These are phyloP conservation scores for Onychorhynchus coronatus DNA, from an alignment of 2,113 vertebrate genomes.

Conservation along the genomic window DNA sequence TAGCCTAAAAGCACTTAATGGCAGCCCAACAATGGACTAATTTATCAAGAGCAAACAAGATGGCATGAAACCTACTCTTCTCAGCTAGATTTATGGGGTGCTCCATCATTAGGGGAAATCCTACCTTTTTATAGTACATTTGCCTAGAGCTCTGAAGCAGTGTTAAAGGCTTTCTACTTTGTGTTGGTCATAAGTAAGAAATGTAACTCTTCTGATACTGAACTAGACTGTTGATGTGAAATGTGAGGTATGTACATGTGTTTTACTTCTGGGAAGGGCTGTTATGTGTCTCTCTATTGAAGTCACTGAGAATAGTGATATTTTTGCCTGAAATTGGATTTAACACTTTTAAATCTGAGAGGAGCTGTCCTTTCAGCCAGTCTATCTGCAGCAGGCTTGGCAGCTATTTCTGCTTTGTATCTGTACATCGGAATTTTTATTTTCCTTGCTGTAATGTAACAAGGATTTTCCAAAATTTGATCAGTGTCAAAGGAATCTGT, in stretches of 20 bases:
- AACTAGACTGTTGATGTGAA: not conserved
- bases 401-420: not conserved
- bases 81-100: not conserved
- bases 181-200: not conserved
- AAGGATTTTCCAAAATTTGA: not conserved
- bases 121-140: not conserved
- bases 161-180: not conserved
- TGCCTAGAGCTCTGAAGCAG: not conserved
- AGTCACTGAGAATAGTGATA: not conserved
- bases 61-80: not conserved
- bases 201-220: not conserved
- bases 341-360: not conserved
- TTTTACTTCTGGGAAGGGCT: not conserved
- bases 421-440: not conserved
- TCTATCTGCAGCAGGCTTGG: not conserved
- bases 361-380: not conserved
- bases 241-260: not conserved
- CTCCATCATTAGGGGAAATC: not conserved
- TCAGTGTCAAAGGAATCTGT: not conserved
- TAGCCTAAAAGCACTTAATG: not conserved
- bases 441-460: not conserved
- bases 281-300: accelerated
- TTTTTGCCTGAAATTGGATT: not conserved
- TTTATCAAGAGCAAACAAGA: not conserved
- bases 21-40: not conserved